Evolutionary conservation across 2,797 vertebrate species (phyloP).

Genomic region (Danio choprae): DNA sequence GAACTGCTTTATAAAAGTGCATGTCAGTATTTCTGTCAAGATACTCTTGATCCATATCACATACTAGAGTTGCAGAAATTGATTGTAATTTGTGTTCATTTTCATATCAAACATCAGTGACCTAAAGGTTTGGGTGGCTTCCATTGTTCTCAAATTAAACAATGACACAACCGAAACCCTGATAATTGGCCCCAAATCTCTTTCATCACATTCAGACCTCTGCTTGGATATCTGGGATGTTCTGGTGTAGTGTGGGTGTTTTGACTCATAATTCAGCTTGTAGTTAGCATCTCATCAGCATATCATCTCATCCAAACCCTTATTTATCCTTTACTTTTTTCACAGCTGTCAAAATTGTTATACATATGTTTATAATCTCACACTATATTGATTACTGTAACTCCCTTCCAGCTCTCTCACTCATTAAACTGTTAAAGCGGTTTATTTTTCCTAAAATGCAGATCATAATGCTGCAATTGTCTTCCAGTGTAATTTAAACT

Average conservation of each 20-base stretch:
- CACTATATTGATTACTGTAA: background rate
- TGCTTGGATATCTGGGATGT: background rate
- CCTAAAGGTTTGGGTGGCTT: background rate
- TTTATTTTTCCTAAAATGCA: background rate
- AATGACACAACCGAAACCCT: background rate
- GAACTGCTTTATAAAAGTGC: background rate
- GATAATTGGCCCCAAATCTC: background rate
- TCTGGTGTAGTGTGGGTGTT: background rate
- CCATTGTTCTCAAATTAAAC: background rate
- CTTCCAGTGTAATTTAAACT: background rate
- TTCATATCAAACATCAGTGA: background rate
- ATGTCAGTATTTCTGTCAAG: background rate
- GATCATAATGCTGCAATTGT: background rate
- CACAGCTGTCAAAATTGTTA: background rate
- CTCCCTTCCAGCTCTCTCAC: background rate
- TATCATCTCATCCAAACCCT: background rate
- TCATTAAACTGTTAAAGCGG: slow-evolving; percentile 2
- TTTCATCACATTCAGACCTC: background rate
- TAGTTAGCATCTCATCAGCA: background rate
- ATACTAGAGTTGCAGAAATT: background rate
- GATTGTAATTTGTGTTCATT: background rate
- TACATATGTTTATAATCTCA: background rate
- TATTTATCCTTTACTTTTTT: background rate
- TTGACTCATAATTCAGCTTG: background rate
- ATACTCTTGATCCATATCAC: background rate